phyloP scores from a whole-genome alignment of 1,140 invertebrate genomes.

The Xylocopa sonorina region DNA sequence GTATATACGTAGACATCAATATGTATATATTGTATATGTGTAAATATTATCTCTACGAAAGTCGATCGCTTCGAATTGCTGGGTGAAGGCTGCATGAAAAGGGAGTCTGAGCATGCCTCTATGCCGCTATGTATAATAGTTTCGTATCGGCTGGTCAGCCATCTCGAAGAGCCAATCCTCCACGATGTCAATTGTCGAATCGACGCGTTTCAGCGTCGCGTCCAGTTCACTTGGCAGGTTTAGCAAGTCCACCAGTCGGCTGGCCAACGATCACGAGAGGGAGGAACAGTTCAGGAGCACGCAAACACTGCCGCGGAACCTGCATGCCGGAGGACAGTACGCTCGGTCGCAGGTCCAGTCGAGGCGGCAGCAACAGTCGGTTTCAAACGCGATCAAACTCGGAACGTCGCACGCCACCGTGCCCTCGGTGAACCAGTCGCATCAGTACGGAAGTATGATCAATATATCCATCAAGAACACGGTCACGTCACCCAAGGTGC shows the following conservation, averaged over 20 bases:
- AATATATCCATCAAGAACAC: slow-evolving; percentile 89
- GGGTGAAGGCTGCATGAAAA: slow-evolving; percentile 65
- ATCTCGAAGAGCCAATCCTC: neutral
- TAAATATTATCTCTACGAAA: slow-evolving; percentile 18
- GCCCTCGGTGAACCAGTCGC: slow-evolving; percentile 36
- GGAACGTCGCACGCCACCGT: slow-evolving; percentile 3
- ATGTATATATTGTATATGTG: neutral
- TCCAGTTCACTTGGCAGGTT: slow-evolving; percentile 86
- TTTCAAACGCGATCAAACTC: neutral
- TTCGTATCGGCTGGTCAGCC: slow-evolving; percentile 4
- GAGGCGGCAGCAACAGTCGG: slow-evolving; percentile 38
- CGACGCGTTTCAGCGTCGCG: slow-evolving; percentile 67
- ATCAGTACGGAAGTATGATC: slow-evolving; percentile 86
- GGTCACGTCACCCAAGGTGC: slow-evolving; percentile 77
- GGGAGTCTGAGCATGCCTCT: slow-evolving; percentile 48
- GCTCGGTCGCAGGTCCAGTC: slow-evolving; percentile 4
- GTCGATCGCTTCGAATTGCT: slow-evolving; percentile 48
- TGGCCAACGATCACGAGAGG: slow-evolving; percentile 83
- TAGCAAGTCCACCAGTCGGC: slow-evolving; percentile 89
- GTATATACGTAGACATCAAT: neutral
- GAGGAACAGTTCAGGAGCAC: slow-evolving; percentile 85
- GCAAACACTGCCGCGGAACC: slow-evolving; percentile 90
- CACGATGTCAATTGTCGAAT: slow-evolving; percentile 48
- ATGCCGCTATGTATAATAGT: slow-evolving; percentile 21
- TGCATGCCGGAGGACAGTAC: slow-evolving; percentile 77